Evolutionary conservation across 2,888 invertebrate species (phyloP), one percentile per base, ranked within the genome.

Genomic region (Nemotelus nigrinus): DNA sequence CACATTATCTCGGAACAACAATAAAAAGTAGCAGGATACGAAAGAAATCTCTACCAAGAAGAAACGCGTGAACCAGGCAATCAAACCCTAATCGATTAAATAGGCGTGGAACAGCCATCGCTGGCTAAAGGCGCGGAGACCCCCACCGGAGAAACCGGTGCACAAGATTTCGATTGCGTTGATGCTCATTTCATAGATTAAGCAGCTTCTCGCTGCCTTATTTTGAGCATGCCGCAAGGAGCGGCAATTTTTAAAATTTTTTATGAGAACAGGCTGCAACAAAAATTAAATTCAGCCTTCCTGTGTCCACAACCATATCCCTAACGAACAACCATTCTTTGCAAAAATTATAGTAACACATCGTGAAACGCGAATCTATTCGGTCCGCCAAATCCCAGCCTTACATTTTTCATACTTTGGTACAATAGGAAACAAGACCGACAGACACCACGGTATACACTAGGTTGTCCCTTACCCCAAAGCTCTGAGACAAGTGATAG

Each of bases 281-380:
- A 25, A 25, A 25, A 25, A 25, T 25, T 10, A 57, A 25, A 57
- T 57, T 57, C 57, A 57, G 57, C 57, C 57, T 10, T 57, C 57
- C 57, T 57, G 57, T 57, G 57, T 57, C 57, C 57, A 2, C 3
- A 57, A 57, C 10, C 57, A 57, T 57, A 57, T 57, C 57, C 57
- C 25, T 25, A 25, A 25, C 25, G 25, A 25, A 25, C 25, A 25
- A 25, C 25, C 25, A 25, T 25, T 25, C 57, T 3, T 25, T 25
- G 3, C n/a, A 57, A 57, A 10, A 57, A 57, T 3, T 57, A 57
- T 57, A 25, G 10, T 57, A 25, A 25, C n/a, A 10, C 10, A 57
- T 2, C 8, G 10, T 25, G 25, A 7, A 25, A 57, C n/a, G 8
- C 2, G 3, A 7, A 57, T 7, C 57, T 57, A 57, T 2, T 57